phyloP scores from a whole-genome alignment of 2,113 vertebrate species.

The Rhinogobius similis region DNA sequence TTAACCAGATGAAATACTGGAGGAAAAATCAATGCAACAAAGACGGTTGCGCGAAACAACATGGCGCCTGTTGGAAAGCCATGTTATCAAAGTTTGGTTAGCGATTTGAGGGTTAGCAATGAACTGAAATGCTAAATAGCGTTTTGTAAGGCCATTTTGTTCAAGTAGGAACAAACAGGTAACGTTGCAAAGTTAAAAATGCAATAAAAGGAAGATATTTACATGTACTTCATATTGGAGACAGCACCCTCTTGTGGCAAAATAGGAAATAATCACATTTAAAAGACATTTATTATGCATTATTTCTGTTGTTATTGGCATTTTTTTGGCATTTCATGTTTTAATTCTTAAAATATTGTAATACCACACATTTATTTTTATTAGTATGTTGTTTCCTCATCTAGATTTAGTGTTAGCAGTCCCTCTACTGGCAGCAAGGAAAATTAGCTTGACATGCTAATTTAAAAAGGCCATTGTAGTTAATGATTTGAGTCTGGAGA shows the following conservation, averaged over 20 bases:
- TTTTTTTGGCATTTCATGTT: too few relatives aligned
- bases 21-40: not conserved
- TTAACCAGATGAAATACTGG: not conserved
- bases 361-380: too few relatives aligned
- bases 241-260: not conserved
- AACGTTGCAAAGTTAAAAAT: not conserved
- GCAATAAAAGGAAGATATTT: not conserved
- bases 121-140: not conserved
- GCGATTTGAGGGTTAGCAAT: not conserved
- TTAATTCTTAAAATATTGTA: too few relatives aligned
- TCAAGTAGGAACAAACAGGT: not conserved
- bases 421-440: too few relatives aligned
- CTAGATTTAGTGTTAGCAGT: too few relatives aligned
- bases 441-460: too few relatives aligned
- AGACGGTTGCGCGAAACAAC: not conserved
- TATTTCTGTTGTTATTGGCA: too few relatives aligned
- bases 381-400: too few relatives aligned
- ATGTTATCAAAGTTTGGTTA: not conserved
- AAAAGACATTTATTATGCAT: not conserved
- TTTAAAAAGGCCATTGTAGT: too few relatives aligned
- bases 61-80: not conserved
- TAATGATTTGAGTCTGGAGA: too few relatives aligned
- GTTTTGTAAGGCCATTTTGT: not conserved
- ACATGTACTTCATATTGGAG: conserved; percentile 13
- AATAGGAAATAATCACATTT: not conserved